phyloP scores from a whole-genome alignment of 2,888 invertebrate species.

The Diogma glabrata region DNA sequence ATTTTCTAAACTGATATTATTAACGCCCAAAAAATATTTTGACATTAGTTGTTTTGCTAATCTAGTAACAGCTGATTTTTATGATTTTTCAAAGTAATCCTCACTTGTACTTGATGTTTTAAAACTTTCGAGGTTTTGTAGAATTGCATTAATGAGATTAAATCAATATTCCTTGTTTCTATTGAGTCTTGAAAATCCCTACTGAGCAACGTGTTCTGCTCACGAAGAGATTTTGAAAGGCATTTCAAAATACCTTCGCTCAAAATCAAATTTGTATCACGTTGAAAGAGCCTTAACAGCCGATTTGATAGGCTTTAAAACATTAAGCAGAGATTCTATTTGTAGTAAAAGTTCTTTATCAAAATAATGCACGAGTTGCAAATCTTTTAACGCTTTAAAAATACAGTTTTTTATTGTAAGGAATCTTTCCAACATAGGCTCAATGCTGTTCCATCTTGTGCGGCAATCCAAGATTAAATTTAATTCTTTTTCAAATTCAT shows the following conservation, averaged over 20 bases:
- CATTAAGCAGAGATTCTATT: conserved; percentile 4
- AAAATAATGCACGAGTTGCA: conserved; percentile 3
- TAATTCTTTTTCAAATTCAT: conserved; percentile 7
- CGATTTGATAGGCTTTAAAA: conserved; percentile 10
- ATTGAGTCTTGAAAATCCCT: no score
- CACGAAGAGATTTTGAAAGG: conserved; percentile 5
- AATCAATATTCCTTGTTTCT: neutral
- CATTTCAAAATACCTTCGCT: conserved; percentile 10
- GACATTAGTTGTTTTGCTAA: neutral
- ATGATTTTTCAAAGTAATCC: conserved; percentile 1
- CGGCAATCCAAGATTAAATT: conserved; percentile 3
- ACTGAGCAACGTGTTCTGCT: conserved; percentile 1
- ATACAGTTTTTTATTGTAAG: conserved; percentile 6
- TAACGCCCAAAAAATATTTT: neutral
- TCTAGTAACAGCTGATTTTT: neutral
- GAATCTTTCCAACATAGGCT: conserved; percentile 9
- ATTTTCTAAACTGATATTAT: no score
- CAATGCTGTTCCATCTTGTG: conserved; percentile 7
- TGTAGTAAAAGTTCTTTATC: conserved; percentile 6
- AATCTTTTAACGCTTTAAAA: neutral
- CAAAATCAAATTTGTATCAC: conserved; percentile 2
- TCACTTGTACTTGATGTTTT: neutral
- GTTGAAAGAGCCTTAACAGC: conserved; percentile 4
- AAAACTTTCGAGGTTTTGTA: neutral
- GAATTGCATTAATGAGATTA: neutral